Conservation (phyloP, 2,113 vertebrate genomes). For the Zootoca vivipara region DNA sequence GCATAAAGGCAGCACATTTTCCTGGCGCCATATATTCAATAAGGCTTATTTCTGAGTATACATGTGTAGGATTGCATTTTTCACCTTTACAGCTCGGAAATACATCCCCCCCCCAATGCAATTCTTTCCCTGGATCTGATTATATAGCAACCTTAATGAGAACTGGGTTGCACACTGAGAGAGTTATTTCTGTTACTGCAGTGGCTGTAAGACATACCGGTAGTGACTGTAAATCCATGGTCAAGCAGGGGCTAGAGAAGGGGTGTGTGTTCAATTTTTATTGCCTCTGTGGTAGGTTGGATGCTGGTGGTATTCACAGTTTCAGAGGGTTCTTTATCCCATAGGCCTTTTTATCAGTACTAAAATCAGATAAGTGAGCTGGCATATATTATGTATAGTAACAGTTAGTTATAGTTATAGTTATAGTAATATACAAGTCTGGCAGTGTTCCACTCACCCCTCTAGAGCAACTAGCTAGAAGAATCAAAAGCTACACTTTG, state of each 20-base stretch:
- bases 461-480: constrained; percentile 31
- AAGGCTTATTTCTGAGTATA: too few relatives aligned
- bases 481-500: neutral
- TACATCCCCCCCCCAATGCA: neutral
- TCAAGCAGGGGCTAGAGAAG: neutral
- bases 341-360: neutral
- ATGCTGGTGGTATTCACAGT: neutral
- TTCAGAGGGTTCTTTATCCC: neutral
- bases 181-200: too few relatives aligned
- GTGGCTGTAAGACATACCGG: neutral
- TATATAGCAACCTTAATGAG: neutral
- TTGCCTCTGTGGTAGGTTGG: neutral
- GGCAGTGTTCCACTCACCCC: constrained; percentile 26
- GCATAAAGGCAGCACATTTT: too few relatives aligned
- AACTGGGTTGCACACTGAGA: neutral
- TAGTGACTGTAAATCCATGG: neutral
- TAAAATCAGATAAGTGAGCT: neutral
- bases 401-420: neutral
- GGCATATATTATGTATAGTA: neutral
- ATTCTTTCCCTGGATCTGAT: neutral
- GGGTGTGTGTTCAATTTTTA: neutral
- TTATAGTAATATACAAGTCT: accelerated
- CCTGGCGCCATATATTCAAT: too few relatives aligned
- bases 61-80: neutral
- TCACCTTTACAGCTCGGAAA: neutral